These are phyloP conservation scores for Spheniscus humboldti DNA, from an alignment of 2,797 vertebrate species.

Conservation along the genomic window DNA sequence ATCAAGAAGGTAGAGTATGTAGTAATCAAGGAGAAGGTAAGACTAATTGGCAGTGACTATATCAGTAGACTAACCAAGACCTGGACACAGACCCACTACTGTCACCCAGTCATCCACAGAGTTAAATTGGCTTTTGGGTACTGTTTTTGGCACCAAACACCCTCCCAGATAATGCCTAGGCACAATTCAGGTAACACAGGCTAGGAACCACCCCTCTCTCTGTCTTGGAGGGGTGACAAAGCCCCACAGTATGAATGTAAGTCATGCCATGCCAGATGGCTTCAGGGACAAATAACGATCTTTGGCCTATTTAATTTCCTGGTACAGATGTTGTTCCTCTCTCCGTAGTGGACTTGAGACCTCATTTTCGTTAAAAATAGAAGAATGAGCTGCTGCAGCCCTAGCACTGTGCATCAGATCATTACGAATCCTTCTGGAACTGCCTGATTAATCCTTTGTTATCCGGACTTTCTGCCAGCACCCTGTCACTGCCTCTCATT, in stretches of 20 bases:
- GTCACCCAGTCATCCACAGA: neutral
- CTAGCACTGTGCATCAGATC: neutral
- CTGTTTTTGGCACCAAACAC: neutral
- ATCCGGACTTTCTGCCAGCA: neutral
- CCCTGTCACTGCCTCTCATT: conserved; percentile 47
- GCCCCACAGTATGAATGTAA: neutral
- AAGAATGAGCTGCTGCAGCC: neutral
- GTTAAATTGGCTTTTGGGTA: neutral
- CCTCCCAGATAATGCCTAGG: neutral
- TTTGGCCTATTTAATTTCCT: neutral
- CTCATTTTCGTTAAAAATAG: neutral
- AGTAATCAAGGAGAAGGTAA: neutral
- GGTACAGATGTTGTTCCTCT: neutral
- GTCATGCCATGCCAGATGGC: neutral
- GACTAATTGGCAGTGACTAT: neutral
- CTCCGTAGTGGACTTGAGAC: neutral
- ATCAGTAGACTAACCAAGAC: neutral
- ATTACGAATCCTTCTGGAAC: neutral
- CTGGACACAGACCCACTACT: neutral
- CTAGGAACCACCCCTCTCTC: neutral
- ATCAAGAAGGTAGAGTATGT: neutral
- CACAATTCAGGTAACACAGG: neutral
- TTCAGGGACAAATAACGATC: neutral
- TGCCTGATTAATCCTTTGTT: conserved; percentile 33
- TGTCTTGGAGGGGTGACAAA: neutral